phyloP scores from a whole-genome alignment of 2,113 vertebrate genomes.

The Porphyrio hochstetteri region DNA sequence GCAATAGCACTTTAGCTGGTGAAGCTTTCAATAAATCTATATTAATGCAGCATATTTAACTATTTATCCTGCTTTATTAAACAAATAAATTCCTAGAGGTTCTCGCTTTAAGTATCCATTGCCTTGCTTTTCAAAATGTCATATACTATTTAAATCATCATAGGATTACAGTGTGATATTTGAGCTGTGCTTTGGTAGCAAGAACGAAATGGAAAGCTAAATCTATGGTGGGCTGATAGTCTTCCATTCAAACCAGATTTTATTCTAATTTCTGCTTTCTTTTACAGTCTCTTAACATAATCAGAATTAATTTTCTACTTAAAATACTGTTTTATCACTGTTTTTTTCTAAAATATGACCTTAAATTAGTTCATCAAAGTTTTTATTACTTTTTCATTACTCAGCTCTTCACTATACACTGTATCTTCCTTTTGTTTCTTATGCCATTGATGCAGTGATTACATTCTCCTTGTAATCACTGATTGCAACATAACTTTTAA shows the following conservation, averaged over 20 bases:
- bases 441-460: not conserved
- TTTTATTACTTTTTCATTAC: not conserved
- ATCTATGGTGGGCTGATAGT: not conserved
- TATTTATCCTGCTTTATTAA: not conserved
- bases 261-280: not conserved
- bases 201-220: not conserved
- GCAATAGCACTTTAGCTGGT: not conserved
- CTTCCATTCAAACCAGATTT: not conserved
- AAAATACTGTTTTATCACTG: not conserved
- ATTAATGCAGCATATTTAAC: not conserved
- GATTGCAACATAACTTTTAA: not conserved
- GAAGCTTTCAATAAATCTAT: not conserved
- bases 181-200: not conserved
- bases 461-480: not conserved
- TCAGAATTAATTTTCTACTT: not conserved
- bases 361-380: not conserved
- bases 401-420: not conserved
- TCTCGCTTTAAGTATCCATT: not conserved
- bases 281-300: not conserved
- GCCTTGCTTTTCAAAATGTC: not conserved
- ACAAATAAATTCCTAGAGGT: not conserved
- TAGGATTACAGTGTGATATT: not conserved
- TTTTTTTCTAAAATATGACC: not conserved
- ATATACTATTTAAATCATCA: not conserved
- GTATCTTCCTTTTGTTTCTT: fast-evolving